phyloP scores from a whole-genome alignment of 2,797 vertebrate genomes.

The Otolemur crassicaudatus region DNA sequence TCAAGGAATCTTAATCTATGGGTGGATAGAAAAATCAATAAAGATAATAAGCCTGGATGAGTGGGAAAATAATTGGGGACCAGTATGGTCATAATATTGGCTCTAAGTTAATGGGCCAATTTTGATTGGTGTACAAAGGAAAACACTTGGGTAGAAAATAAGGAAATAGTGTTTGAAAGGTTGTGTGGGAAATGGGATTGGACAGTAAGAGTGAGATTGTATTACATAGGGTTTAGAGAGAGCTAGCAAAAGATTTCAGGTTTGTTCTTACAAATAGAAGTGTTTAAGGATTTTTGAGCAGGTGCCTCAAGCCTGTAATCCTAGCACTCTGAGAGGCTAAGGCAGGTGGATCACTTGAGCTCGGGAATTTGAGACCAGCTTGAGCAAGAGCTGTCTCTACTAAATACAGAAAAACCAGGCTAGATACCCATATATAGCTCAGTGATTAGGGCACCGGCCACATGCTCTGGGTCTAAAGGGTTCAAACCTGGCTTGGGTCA shows the following conservation, averaged over 20 bases:
- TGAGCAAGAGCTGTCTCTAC: too few relatives aligned
- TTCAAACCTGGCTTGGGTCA: too few relatives aligned
- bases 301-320: too few relatives aligned
- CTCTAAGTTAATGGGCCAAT: background rate
- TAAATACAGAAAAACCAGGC: too few relatives aligned
- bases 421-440: too few relatives aligned
- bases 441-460: too few relatives aligned
- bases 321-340: too few relatives aligned
- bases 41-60: background rate
- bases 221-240: background rate
- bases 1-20: background rate
- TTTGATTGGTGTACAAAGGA: background rate
- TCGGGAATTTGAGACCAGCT: too few relatives aligned
- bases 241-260: background rate
- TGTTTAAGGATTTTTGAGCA: background rate
- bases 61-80: background rate
- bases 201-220: background rate
- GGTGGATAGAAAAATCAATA: background rate
- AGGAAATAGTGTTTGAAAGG: background rate
- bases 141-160: background rate
- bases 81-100: background rate
- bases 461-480: too few relatives aligned
- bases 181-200: background rate
- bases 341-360: too few relatives aligned
- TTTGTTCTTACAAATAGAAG: background rate